Conservation (phyloP, 2,113 vertebrate species). For the Hydrochoerus hydrochaeris region DNA sequence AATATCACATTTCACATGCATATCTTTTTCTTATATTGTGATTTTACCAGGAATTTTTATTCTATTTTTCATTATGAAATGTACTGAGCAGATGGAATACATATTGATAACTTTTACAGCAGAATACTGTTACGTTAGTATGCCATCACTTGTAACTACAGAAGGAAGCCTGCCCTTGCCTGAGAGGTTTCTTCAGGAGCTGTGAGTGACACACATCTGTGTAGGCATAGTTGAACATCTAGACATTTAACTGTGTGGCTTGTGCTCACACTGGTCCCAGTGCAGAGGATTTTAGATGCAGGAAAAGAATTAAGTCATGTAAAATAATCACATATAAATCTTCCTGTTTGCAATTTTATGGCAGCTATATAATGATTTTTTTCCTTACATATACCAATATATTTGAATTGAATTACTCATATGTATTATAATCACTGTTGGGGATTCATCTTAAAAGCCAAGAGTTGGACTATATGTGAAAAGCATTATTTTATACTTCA, state of each 20-base stretch:
- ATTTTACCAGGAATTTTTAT: neutral
- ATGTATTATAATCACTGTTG: neutral
- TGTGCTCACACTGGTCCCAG: neutral
- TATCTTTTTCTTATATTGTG: neutral
- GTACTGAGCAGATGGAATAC: neutral
- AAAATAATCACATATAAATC: neutral
- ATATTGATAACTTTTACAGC: neutral
- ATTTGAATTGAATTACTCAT: neutral
- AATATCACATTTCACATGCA: neutral
- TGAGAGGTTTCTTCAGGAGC: neutral
- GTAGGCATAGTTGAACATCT: fast-evolving
- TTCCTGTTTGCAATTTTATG: neutral
- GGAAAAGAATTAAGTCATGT: neutral
- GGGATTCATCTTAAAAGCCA: slow-evolving; percentile 21
- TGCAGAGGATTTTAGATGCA: neutral
- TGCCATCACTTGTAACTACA: neutral
- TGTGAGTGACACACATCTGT: fast-evolving
- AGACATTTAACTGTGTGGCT: neutral
- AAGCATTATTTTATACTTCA: slow-evolving; percentile 71
- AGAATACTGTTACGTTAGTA: neutral
- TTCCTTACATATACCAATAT: neutral
- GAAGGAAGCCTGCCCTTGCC: neutral
- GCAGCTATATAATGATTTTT: neutral
- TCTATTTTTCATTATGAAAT: slow-evolving; percentile 3
- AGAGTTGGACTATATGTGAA: slow-evolving; percentile 39